phyloP scores from a whole-genome alignment of 2,888 invertebrate genomes.

The Lepidocyrtinus sp. region DNA sequence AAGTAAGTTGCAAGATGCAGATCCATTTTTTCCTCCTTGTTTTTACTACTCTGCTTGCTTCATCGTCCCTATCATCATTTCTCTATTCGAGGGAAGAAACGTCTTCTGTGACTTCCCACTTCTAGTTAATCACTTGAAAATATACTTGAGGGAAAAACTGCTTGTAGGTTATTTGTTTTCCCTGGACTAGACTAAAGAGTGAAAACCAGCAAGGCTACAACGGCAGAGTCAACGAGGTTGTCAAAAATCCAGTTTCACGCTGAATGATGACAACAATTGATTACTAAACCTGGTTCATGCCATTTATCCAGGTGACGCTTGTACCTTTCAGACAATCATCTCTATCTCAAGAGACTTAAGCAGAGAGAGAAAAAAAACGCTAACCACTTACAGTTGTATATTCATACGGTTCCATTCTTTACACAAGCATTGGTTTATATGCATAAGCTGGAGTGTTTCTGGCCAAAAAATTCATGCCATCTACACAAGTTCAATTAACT shows the following conservation, averaged over 20 bases:
- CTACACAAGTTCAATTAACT: conserved; percentile 33
- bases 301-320: conserved; percentile 50
- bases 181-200: neutral
- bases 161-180: too few species aligned
- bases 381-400: conserved; percentile 1
- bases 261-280: conserved; percentile 32
- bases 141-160: too few species aligned
- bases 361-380: neutral
- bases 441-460: neutral
- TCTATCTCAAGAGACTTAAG: neutral
- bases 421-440: neutral
- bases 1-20: conserved; percentile 2
- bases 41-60: neutral
- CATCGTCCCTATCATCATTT: conserved; percentile 2
- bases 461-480: neutral
- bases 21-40: conserved; percentile 5
- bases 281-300: conserved; percentile 20
- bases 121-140: conserved; percentile 8
- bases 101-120: neutral
- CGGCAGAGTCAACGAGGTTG: neutral
- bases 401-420: neutral
- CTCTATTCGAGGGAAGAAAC: neutral
- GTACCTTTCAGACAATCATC: conserved; percentile 40
- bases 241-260: conserved; percentile 27
- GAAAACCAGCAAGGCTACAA: too few species aligned